Base-by-base conservation (phyloP, 2,113 vertebrate species). In the Myocastor coypus region DNA sequence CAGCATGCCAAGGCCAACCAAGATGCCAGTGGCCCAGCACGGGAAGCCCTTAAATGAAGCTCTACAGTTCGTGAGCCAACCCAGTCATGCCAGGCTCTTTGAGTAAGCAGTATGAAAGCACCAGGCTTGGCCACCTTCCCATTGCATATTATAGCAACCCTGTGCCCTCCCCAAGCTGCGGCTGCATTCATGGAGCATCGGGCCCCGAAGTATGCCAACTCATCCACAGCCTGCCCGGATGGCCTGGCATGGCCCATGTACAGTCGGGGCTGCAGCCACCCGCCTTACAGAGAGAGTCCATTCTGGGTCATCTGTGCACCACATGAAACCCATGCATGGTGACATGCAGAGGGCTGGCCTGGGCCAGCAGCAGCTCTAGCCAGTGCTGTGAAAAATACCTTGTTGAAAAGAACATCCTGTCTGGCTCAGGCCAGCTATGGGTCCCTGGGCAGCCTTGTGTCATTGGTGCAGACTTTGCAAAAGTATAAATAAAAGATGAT, bases 101-200 rank as follows among this genome's bases (percentile, higher is more conserved):
- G 37, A 42, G 12, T 40, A 73, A 77, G 73, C 73, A 26, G 46
- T 77, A 28, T 42, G 14, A 30, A 77, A 71, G 7, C 37, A 26
- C 26, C 0, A 6, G 40, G 30, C 73, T 46, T 4, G 73, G 73
- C 26, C n/a, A n/a, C 22, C 9, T 7, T n/a, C 22, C 69, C 99
- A 98, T 64, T 98, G 98, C 96, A 98, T 99, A 84, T 99, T 99
- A 97, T 99, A 99, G 98, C 99, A 99, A 99, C 99, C 97, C 99
- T 68, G 99, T 37, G 99, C 99, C 97, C 99, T 99, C 96, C 99
- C 99, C 55, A 99, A 99, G 87, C 99, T 99, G 46, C 99, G 98
- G 99, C 99, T 0, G 99, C 99, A 12, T 99, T 99, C 97, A 99
- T 99, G 97, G 99, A 99, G 96, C 99, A 99, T 97, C 98, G 99